phyloP scores from a whole-genome alignment of 2,888 invertebrate genomes.

The Baronia brevicornis region DNA sequence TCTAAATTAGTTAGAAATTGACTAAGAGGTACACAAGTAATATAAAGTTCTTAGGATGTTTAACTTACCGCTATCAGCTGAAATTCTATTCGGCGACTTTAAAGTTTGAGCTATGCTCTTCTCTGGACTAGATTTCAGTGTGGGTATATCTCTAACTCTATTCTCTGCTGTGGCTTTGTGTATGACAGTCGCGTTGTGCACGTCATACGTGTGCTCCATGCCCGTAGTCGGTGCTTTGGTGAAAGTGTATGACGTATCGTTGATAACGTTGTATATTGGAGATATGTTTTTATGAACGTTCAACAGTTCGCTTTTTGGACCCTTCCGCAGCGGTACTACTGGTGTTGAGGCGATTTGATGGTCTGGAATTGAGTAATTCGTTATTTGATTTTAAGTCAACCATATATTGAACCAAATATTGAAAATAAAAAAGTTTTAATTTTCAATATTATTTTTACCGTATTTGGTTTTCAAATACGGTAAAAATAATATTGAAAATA shows the following conservation, averaged over 20 bases:
- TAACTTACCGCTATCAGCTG: constrained; percentile 37
- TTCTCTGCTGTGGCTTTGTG: constrained; percentile 54
- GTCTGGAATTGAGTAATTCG: constrained; percentile 34
- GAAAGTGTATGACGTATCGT: constrained; percentile 50
- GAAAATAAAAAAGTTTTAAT: no score
- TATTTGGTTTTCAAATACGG: no score
- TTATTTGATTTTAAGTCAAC: no score
- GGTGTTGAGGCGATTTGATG: constrained; percentile 60
- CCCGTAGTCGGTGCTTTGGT: constrained; percentile 32
- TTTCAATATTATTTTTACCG: no score
- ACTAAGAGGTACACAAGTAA: no score
- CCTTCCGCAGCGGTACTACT: constrained; percentile 36
- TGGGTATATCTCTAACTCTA: constrained; percentile 54
- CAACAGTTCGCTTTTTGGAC: constrained; percentile 40
- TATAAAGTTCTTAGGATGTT: no score
- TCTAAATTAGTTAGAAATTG: no score
- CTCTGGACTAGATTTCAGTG: constrained; percentile 38
- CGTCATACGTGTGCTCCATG: constrained; percentile 40
- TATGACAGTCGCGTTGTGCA: constrained; percentile 43
- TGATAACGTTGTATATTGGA: constrained; percentile 56
- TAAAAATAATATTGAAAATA: no score
- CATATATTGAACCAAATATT: no score
- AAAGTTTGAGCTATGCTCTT: constrained; percentile 39
- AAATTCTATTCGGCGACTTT: constrained; percentile 28
- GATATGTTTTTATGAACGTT: constrained; percentile 59